phyloP scores from a whole-genome alignment of 1,140 invertebrate genomes.

The Oreohelix idahoensis region DNA sequence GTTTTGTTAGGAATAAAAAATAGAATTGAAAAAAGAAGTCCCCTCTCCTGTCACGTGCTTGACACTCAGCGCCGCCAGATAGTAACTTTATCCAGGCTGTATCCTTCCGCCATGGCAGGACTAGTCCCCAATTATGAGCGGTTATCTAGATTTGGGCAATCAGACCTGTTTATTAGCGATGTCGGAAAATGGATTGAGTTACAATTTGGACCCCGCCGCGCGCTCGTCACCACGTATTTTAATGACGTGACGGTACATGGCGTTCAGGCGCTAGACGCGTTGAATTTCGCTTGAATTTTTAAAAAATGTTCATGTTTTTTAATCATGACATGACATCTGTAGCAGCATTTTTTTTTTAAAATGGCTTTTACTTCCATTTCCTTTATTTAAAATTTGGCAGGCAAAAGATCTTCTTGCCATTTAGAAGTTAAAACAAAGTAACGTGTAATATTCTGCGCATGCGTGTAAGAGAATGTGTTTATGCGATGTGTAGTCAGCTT shows the following conservation, averaged over 20 bases:
- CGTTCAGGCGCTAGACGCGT: background rate
- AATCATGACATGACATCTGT: background rate
- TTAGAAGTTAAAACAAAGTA: no score
- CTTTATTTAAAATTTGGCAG: no score
- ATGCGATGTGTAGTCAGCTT: no score
- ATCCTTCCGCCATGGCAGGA: conserved; percentile 22
- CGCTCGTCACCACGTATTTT: conserved; percentile 8
- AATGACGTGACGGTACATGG: conserved; percentile 8
- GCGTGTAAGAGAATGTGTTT: no score
- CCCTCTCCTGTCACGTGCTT: conserved; percentile 2
- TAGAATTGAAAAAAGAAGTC: background rate
- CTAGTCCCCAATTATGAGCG: conserved; percentile 34
- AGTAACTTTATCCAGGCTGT: conserved; percentile 24
- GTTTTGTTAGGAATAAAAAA: background rate
- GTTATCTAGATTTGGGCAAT: conserved; percentile 21
- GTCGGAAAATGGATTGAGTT: conserved; percentile 14
- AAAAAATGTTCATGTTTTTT: background rate
- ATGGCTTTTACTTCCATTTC: no score
- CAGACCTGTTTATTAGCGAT: conserved; percentile 31
- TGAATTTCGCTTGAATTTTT: background rate
- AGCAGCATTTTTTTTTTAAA: background rate
- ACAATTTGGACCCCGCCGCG: conserved; percentile 3
- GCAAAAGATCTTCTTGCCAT: no score
- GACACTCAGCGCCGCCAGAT: conserved; percentile 25
- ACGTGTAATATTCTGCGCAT: no score